A percentile compares a stretch with the other conserved stretches of the same genome.
Evolutionary conservation across 1,140 invertebrate species (phyloP).

Genomic region (Oncopodura yosiiana): DNA sequence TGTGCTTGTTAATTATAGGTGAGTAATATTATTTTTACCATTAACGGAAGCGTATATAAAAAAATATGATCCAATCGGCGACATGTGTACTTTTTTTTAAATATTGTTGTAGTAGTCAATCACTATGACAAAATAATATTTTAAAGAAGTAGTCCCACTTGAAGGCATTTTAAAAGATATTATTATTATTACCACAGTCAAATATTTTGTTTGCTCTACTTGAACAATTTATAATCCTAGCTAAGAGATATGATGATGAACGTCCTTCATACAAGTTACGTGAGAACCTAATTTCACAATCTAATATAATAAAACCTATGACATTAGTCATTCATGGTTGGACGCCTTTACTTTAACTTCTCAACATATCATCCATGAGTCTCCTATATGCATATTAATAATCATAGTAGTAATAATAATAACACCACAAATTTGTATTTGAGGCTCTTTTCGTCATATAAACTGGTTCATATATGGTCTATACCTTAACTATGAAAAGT

Average conservation of each 20-base stretch:
- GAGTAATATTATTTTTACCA: slow-evolving; percentile 7
- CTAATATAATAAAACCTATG: slow-evolving; percentile 4
- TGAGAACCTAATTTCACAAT: slow-evolving; percentile 26
- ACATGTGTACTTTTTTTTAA: not conserved
- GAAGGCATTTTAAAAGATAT: not conserved
- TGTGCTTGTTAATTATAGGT: slow-evolving; percentile 31
- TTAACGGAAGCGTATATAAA: no score
- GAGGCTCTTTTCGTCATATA: no score
- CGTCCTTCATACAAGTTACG: slow-evolving; percentile 16
- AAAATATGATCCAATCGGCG: not conserved
- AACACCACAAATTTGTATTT: no score
- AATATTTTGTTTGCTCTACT: slow-evolving; percentile 14
- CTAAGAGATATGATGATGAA: not conserved
- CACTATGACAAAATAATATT: no score
- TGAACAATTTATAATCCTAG: not conserved
- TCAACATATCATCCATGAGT: not conserved
- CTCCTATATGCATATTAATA: not conserved
- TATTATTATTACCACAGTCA: not conserved
- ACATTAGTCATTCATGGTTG: not conserved
- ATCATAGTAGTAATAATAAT: no score
- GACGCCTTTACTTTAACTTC: not conserved
- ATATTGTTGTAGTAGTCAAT: no score
- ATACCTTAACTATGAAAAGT: no score
- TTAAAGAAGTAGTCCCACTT: no score
- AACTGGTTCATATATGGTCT: no score